Conservation (phyloP, 2,113 vertebrate genomes). For the Aptenodytes forsteri region DNA sequence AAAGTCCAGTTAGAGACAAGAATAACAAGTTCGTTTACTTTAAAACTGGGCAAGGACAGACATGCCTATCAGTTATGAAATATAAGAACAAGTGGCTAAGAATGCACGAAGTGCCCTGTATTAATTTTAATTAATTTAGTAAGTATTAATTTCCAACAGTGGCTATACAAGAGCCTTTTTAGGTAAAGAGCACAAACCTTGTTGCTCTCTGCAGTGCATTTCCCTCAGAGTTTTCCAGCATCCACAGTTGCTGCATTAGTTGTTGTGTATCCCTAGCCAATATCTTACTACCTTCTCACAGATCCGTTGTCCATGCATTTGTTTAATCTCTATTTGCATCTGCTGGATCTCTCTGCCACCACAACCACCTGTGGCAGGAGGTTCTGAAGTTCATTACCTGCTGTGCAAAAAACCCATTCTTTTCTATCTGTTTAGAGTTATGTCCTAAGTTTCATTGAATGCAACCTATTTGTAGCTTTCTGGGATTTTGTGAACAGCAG, state of each 20-base stretch:
- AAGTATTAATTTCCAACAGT: neutral
- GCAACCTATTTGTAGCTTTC: neutral
- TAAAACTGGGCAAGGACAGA: neutral
- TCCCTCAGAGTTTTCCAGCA: neutral
- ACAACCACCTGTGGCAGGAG: neutral
- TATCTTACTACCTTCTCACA: neutral
- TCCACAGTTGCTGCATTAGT: neutral
- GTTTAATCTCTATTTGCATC: neutral
- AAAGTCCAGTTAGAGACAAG: neutral
- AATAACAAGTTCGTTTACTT: neutral
- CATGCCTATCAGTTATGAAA: neutral
- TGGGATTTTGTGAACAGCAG: neutral
- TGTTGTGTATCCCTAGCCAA: neutral
- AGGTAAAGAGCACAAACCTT: neutral
- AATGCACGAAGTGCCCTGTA: neutral
- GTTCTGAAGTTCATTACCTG: neutral
- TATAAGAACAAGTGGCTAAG: neutral
- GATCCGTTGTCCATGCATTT: neutral
- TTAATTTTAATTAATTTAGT: neutral
- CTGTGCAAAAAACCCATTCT: accelerated
- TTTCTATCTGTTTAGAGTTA: neutral
- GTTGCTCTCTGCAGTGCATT: neutral
- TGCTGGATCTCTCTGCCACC: neutral
- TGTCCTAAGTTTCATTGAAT: neutral
- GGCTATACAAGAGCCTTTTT: neutral